These are phyloP conservation scores for Gnatocerus cornutus DNA, from an alignment of 2,888 invertebrate species.

Conservation along the genomic window DNA sequence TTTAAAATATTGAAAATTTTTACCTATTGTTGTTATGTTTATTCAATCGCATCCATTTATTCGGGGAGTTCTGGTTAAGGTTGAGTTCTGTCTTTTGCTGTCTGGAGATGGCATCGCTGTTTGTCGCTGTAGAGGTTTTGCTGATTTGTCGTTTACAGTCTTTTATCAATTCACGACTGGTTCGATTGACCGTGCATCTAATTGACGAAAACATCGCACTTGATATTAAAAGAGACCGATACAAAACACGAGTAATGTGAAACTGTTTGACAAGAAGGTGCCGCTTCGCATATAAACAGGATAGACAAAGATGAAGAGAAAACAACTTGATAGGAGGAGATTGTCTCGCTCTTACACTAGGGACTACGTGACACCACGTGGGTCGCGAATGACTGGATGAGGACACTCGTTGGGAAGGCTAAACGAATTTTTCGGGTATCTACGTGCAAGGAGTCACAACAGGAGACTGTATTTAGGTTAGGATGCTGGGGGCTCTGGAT, in stretches of 20 bases:
- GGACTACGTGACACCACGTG: conserved; percentile 30
- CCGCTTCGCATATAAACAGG: conserved; percentile 61
- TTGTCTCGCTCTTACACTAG: conserved; percentile 43
- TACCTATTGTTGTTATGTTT: conserved; percentile 68
- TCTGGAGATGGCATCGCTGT: conserved; percentile 76
- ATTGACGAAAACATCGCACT: conserved; percentile 56
- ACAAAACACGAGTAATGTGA: conserved; percentile 2
- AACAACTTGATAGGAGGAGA: conserved; percentile 58
- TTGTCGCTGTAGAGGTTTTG: conserved; percentile 76
- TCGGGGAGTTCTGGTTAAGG: conserved; percentile 52
- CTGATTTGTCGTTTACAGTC: conserved; percentile 71
- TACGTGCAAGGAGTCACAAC: background rate
- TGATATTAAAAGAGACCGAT: background rate
- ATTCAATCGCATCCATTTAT: conserved; percentile 65
- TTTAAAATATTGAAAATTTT: conserved; percentile 62
- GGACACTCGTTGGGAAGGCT: no score
- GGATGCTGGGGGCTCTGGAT: no score
- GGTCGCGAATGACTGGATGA: conserved; percentile 21
- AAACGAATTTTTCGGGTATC: background rate
- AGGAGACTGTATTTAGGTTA: no score
- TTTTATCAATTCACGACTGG: conserved; percentile 62
- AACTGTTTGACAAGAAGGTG: conserved; percentile 50
- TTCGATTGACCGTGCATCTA: conserved; percentile 58
- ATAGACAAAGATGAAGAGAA: conserved; percentile 64
- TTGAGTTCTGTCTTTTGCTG: conserved; percentile 62